These are phyloP conservation scores for Drosophila macrothrix DNA, from an alignment of 2,888 invertebrate species.

Conservation along the genomic window DNA sequence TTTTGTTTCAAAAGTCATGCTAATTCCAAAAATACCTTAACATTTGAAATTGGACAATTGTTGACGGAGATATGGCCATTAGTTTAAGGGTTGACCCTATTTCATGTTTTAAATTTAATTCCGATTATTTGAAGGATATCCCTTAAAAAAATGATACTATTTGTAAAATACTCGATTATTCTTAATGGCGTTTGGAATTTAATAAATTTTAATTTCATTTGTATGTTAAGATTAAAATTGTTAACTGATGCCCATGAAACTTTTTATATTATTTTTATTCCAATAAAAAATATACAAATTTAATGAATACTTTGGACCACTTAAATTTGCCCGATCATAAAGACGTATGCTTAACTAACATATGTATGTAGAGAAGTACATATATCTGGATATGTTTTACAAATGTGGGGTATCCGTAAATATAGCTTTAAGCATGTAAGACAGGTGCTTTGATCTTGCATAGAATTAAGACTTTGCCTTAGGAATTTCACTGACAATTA, in stretches of 20 bases:
- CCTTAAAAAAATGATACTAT: background rate
- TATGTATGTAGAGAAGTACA: background rate
- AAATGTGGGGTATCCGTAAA: conserved; percentile 7
- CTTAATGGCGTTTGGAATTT: background rate
- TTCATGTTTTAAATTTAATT: too few species aligned
- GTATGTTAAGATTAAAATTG: background rate
- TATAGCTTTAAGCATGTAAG: background rate
- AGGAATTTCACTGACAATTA: conserved; percentile 31
- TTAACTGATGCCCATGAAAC: background rate
- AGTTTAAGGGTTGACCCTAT: too few species aligned
- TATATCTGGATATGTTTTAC: background rate
- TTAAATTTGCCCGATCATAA: background rate
- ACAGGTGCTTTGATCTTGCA: conserved; percentile 36
- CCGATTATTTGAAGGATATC: too few species aligned
- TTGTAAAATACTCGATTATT: background rate
- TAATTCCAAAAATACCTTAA: too few species aligned
- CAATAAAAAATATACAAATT: background rate
- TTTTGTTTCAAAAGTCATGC: too few species aligned
- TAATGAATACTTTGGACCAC: background rate
- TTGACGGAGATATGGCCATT: too few species aligned
- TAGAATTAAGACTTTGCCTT: conserved; percentile 23
- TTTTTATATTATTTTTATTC: background rate
- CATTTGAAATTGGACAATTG: too few species aligned
- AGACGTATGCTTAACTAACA: background rate
- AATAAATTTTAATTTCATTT: background rate